Percentiles rank a stretch among this genome's conserved stretches.
Conservation (phyloP, 2,888 invertebrate genomes). For the Thecocarcelia acutangulata region DNA sequence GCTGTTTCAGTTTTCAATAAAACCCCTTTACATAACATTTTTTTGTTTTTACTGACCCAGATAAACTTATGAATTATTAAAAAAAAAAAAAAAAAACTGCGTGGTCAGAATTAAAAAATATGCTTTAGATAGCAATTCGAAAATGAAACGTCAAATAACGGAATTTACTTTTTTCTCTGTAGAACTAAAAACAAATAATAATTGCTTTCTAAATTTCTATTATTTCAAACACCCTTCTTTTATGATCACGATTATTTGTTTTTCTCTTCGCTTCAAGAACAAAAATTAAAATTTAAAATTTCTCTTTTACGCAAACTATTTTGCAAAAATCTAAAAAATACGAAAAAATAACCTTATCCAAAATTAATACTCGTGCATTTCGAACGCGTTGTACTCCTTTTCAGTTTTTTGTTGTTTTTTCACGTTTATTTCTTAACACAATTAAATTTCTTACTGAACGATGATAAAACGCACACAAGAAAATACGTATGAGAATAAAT, state of each 20-base stretch:
- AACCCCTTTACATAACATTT: conserved; percentile 10
- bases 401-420: background rate
- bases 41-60: conserved; percentile 9
- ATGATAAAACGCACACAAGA: conserved; percentile 9
- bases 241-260: background rate
- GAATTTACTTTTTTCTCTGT: conserved; percentile 1
- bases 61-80: conserved; percentile 34
- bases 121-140: background rate
- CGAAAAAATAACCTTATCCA: conserved; percentile 24
- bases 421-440: background rate
- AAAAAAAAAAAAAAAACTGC: background rate
- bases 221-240: too few species aligned
- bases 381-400: background rate
- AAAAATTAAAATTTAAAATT: conserved; percentile 55
- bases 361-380: conserved; percentile 17
- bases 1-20: conserved; percentile 1
- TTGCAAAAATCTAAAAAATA: conserved; percentile 12
- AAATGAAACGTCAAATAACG: background rate
- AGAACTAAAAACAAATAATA: too few species aligned
- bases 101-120: background rate
- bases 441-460: conserved; percentile 29
- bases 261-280: conserved; percentile 46
- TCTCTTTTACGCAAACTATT: conserved; percentile 51
- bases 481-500: conserved; percentile 43
- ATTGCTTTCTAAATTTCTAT: too few species aligned